Conservation (phyloP, 2,113 vertebrate species). For the Notothenia rossii region DNA sequence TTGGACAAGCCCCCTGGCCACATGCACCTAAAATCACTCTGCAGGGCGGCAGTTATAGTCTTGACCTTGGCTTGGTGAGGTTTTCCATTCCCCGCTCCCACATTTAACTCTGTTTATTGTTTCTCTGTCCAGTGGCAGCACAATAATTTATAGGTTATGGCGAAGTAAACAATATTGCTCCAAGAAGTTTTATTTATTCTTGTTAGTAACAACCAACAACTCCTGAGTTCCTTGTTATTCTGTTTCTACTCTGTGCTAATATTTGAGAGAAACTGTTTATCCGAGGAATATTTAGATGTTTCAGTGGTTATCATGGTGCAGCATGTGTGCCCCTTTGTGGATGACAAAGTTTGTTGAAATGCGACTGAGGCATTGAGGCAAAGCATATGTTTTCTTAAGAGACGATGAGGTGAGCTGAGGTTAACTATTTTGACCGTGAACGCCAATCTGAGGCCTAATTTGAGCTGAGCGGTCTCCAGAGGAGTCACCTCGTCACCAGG, state of each 20-base stretch:
- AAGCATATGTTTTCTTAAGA: conserved; percentile 78
- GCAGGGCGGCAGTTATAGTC: conserved; percentile 68
- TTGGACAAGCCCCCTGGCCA: conserved; percentile 52
- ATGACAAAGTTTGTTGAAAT: conserved; percentile 48
- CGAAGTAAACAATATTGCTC: conserved; percentile 40
- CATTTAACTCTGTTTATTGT: conserved; percentile 69
- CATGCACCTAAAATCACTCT: conserved; percentile 72
- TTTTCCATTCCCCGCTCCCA: conserved; percentile 63
- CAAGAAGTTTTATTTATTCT: conserved; percentile 25
- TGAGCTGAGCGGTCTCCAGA: conserved; percentile 73
- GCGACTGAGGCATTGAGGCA: conserved; percentile 52
- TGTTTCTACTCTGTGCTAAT: conserved; percentile 1
- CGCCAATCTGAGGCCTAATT: conserved; percentile 76
- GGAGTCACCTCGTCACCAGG: conserved; percentile 60
- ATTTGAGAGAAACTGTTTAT: conserved; percentile 21
- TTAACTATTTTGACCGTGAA: conserved; percentile 81
- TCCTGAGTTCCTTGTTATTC: conserved; percentile 4
- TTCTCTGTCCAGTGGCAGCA: conserved; percentile 39
- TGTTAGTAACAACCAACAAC: not conserved
- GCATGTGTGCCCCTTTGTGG: conserved; percentile 32
- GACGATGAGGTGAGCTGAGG: conserved; percentile 69
- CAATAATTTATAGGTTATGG: conserved; percentile 29
- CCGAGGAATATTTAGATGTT: conserved; percentile 48
- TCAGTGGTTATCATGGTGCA: conserved; percentile 3
- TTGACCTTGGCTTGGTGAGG: conserved; percentile 76